phyloP scores from a whole-genome alignment of 2,797 vertebrate species.

The Platalea minor region DNA sequence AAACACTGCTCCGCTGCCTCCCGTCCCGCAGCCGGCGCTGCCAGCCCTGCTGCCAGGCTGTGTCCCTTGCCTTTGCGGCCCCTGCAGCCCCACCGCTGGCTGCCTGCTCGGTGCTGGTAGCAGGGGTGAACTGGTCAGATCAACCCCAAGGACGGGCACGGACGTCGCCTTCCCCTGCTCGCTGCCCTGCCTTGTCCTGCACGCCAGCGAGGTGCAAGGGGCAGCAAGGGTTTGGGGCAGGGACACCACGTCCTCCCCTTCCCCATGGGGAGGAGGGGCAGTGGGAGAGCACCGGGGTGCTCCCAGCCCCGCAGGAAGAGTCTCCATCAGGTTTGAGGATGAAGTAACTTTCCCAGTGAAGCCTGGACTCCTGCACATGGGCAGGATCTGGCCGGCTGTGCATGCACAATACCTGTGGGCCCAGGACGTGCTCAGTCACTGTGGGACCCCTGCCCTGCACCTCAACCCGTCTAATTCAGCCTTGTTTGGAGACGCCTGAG shows the following conservation, averaged over 20 bases:
- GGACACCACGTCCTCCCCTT: rapidly evolving
- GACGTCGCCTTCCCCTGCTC: not conserved
- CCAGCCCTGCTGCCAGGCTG: not conserved
- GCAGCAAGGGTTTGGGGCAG: not conserved
- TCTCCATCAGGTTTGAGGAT: not conserved
- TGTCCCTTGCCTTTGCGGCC: too few species aligned
- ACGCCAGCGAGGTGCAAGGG: not conserved
- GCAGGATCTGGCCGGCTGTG: not conserved
- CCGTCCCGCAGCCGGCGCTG: not conserved
- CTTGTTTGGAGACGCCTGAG: not conserved
- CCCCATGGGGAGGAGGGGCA: rapidly evolving
- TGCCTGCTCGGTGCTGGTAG: not conserved
- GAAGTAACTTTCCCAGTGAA: not conserved
- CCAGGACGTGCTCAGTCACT: rapidly evolving
- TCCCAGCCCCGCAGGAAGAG: not conserved
- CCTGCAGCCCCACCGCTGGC: not conserved
- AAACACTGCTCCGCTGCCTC: not conserved
- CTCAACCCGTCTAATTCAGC: rapidly evolving
- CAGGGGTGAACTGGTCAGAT: rapidly evolving
- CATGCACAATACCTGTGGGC: rapidly evolving
- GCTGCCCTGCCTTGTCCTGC: not conserved
- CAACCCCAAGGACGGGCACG: not conserved
- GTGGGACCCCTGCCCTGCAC: not conserved
- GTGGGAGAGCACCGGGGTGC: not conserved
- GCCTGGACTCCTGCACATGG: not conserved